Conservation (phyloP, 2,888 invertebrate species). For the Dasypolia templi region DNA sequence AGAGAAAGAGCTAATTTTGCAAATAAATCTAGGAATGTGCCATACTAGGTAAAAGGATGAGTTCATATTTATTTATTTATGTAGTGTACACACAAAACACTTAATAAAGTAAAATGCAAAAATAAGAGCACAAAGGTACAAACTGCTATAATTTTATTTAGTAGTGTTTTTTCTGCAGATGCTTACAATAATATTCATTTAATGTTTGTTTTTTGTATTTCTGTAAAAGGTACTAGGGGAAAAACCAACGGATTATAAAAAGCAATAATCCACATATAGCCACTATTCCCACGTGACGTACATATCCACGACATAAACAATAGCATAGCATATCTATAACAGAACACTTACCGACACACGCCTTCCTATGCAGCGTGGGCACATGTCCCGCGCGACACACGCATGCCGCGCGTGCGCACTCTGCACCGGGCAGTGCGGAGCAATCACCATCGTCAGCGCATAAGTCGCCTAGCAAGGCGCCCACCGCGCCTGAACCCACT, state of each 20-base stretch:
- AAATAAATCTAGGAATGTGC: slow-evolving; percentile 16
- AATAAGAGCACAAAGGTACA: not conserved
- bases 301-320: not conserved
- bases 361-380: slow-evolving; percentile 85
- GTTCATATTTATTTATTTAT: not conserved
- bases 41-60: not conserved
- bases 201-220: not conserved
- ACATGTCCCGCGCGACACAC: slow-evolving; percentile 92
- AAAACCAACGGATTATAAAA: not conserved
- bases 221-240: not conserved
- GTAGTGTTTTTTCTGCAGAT: not conserved
- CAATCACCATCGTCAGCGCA: slow-evolving; percentile 92
- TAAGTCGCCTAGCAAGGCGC: slow-evolving; percentile 94
- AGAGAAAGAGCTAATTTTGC: slow-evolving; percentile 24
- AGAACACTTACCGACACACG: slow-evolving; percentile 83
- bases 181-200: not conserved
- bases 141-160: not conserved
- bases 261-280: too few species aligned
- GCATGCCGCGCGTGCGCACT: slow-evolving; percentile 94
- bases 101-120: not conserved
- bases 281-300: not conserved
- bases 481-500: slow-evolving; percentile 83
- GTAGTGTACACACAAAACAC: not conserved
- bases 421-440: slow-evolving; percentile 92
- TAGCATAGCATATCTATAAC: not conserved